phyloP scores from a whole-genome alignment of 2,888 invertebrate species.

The Cataglyphis livida region DNA sequence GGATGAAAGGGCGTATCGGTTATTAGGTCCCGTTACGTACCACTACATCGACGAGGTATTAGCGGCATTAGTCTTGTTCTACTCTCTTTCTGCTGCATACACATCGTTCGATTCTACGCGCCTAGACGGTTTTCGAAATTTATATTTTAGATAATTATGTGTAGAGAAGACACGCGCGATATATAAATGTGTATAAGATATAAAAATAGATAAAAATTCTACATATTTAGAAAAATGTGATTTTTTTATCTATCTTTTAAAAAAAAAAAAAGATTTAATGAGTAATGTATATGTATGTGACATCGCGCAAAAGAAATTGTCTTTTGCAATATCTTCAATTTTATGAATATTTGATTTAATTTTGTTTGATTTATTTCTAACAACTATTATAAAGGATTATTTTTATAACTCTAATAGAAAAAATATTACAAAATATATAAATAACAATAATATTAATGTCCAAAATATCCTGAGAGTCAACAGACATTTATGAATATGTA shows the following conservation, averaged over 20 bases:
- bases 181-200: not conserved
- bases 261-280: not conserved
- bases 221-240: not conserved
- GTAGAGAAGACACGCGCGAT: not conserved
- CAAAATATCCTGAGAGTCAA: not conserved
- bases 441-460: conserved; percentile 14
- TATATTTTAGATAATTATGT: not conserved
- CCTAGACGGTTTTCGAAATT: not conserved
- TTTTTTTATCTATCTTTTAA: not conserved
- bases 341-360: not conserved
- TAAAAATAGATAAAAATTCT: not conserved
- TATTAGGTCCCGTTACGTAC: conserved; percentile 48
- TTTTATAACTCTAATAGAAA: not conserved
- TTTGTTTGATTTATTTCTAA: not conserved
- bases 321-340: not conserved
- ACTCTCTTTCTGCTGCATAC: conserved; percentile 31
- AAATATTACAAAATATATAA: not conserved
- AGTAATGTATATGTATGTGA: no score
- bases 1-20: conserved; percentile 48
- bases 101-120: conserved; percentile 9
- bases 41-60: conserved; percentile 41
- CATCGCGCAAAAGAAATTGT: not conserved
- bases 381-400: not conserved
- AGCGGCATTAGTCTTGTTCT: conserved; percentile 48
- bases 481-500: conserved; percentile 25